phyloP scores from a whole-genome alignment of 2,797 vertebrate genomes.

The Apogon talboti region DNA sequence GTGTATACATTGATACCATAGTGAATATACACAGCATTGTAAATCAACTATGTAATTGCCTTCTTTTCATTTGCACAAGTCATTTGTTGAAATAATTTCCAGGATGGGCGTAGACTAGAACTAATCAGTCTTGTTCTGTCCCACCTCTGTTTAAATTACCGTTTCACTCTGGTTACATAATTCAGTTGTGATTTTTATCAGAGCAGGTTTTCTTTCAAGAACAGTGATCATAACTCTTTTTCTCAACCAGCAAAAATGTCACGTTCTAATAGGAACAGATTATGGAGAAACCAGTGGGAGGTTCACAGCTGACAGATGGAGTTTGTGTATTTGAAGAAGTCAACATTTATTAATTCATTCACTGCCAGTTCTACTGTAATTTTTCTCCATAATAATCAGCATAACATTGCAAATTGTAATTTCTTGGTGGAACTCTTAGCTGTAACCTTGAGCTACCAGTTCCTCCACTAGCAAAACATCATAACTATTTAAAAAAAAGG shows the following conservation, averaged over 20 bases:
- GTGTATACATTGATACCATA: background rate
- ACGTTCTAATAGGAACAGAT: conserved; percentile 31
- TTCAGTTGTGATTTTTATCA: background rate
- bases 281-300: conserved; percentile 16
- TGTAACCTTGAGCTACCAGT: background rate
- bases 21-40: background rate
- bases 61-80: background rate
- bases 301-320: conserved; percentile 28
- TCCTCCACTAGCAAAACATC: background rate
- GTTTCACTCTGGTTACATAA: no score
- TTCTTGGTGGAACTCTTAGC: background rate
- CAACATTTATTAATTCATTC: conserved; percentile 24
- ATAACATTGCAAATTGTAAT: no score
- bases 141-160: no score
- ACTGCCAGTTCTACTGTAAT: background rate
- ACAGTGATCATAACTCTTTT: conserved; percentile 20
- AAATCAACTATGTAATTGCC: background rate
- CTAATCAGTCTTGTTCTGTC: background rate
- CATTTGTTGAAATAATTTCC: background rate
- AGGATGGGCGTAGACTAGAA: background rate
- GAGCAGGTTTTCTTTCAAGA: conserved; percentile 5
- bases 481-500: background rate
- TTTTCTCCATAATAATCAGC: background rate
- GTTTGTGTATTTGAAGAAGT: conserved; percentile 18
- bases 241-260: conserved; percentile 15